These are phyloP conservation scores for Lucifuga dentata DNA, from an alignment of 2,113 vertebrate species.

Conservation along the genomic window DNA sequence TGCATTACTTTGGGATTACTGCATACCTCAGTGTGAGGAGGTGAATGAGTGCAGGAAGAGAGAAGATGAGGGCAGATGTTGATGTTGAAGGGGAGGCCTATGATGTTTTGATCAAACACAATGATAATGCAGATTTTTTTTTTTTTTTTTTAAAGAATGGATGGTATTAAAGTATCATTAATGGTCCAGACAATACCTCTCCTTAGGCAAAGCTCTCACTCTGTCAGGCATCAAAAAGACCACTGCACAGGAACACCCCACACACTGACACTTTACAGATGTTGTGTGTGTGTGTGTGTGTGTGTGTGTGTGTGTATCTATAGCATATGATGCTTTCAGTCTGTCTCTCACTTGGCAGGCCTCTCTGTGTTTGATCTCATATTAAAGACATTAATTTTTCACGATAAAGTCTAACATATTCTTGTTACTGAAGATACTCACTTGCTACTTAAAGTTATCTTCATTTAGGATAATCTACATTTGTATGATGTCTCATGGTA, in stretches of 20 bases:
- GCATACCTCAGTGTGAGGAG: slow-evolving; percentile 53
- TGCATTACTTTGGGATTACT: slow-evolving; percentile 66
- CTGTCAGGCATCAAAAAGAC: no score
- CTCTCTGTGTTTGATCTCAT: slow-evolving; percentile 42
- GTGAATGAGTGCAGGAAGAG: slow-evolving; percentile 66
- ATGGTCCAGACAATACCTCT: no score
- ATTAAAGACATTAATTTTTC: slow-evolving; percentile 16
- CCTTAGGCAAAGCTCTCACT: no score
- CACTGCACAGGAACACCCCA: no score
- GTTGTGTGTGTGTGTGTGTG: no score
- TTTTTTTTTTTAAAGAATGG: not conserved
- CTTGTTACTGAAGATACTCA: no score
- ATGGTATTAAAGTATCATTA: slow-evolving; percentile 7
- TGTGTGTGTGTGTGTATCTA: slow-evolving; percentile 23
- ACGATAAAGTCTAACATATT: slow-evolving; percentile 27
- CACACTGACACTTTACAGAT: no score
- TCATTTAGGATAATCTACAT: no score
- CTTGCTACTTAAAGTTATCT: no score
- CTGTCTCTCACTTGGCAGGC: slow-evolving; percentile 5
- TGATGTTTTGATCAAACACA: slow-evolving; percentile 39
- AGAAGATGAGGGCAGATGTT: slow-evolving; percentile 47
- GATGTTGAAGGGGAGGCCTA: not conserved
- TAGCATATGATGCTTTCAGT: slow-evolving; percentile 26
- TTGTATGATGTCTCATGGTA: no score
- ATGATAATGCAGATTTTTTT: slow-evolving; percentile 28